Percentiles rank a stretch among this genome's conserved stretches.
Evolutionary conservation across 2,797 vertebrate genomes (phyloP).

Genomic region (Cichlasoma orientale): DNA sequence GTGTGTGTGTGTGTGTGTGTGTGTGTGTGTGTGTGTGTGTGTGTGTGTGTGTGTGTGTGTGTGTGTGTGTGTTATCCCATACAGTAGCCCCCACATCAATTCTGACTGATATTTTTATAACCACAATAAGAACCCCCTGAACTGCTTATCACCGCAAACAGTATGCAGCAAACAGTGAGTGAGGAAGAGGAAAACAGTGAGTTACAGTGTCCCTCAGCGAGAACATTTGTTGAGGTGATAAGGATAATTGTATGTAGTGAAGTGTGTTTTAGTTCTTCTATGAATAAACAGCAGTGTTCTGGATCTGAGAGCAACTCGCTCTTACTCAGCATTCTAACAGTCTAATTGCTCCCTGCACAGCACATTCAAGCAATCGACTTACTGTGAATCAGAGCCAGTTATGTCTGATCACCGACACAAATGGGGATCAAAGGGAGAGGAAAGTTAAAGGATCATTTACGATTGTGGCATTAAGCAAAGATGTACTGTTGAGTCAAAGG

Average conservation of each 20-base stretch:
- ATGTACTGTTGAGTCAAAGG: constrained; percentile 16
- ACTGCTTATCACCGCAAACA: constrained; percentile 20
- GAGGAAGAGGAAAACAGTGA: constrained; percentile 25
- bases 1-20: no score
- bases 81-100: background rate
- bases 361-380: constrained; percentile 58
- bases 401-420: constrained; percentile 56
- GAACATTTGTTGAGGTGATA: constrained; percentile 25
- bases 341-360: constrained; percentile 40
- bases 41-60: background rate
- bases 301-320: constrained; percentile 56
- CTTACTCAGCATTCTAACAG: constrained; percentile 53
- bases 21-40: no score
- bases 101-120: constrained; percentile 36
- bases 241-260: constrained; percentile 10
- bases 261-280: constrained; percentile 51
- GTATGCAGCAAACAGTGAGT: background rate
- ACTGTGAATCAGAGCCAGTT: constrained; percentile 68
- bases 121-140: constrained; percentile 37
- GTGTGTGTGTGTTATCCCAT: background rate
- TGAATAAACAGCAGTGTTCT: constrained; percentile 42
- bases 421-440: constrained; percentile 33
- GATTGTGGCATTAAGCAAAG: constrained; percentile 10
- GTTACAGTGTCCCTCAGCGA: constrained; percentile 18
- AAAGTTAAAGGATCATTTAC: constrained; percentile 27